Base-by-base conservation (phyloP, 2,113 vertebrate genomes). In the Carassius carassius region DNA sequence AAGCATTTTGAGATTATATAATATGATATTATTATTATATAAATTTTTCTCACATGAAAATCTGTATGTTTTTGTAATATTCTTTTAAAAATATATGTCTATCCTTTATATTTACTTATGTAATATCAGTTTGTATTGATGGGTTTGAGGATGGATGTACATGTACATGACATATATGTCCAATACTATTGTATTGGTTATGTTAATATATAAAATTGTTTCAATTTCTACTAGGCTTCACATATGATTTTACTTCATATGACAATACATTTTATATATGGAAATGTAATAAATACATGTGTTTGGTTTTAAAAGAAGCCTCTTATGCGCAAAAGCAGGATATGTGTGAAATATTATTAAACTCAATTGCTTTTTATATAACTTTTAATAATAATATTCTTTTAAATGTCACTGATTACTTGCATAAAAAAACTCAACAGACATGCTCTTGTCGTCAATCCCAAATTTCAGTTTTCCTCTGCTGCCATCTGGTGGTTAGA, bases 401-500 rank as follows among this genome's bases (percentile, higher is more conserved):
- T 74, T 70, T 11, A 2, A 37, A 70, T 19, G 9, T n/a, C 19
- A 10, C 4, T 21, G 44, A 35, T 62, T 44, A 13, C 41, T 73
- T 3, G n/a, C n/a, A 8, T 35, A 19, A 29, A 10, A 44, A 23
- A 13, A 47, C 41, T 73, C 21, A 72, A 41, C n/a, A 25, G 35
- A 19, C 17, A 37, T 10, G 67, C 67, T 21, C 8, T 21, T 37
- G 3, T 12, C 37, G 17, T 19, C 17, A 21, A 37, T 44, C 32
- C 17, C 10, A 13, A 11, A 29, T 32, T 13, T 72, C 5, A 51
- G 16, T 78, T 37, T 67, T 65, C 75, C 60, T 89, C 51, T 88
- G 63, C 88, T 87, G 62, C 72, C 87, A 88, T 85, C 89, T 88
- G 41, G 44, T 87, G 89, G 87, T 84, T 25, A 67, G 3, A 62